Base-by-base conservation (phyloP, 1,140 invertebrate species). In the Macrostomum lignano region DNA sequence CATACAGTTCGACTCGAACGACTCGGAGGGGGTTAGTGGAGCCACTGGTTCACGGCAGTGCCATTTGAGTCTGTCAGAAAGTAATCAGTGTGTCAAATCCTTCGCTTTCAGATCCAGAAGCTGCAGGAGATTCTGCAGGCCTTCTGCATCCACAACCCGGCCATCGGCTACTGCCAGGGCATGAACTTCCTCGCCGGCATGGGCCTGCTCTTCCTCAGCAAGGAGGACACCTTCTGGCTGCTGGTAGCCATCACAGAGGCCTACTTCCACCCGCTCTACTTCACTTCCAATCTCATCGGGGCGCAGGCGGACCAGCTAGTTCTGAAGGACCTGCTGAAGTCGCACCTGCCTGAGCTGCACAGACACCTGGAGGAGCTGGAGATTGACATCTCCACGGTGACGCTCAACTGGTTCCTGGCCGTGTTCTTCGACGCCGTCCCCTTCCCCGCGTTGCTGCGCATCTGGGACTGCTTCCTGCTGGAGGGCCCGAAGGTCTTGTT, bases 111-210 rank as follows among this genome's bases (percentile, higher is more conserved):
- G 59, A 48, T 61, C 26, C 53, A 51, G 42, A 56, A 58, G 41
- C 34, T 60, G 31, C 52, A 54, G 42, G 51, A 62, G 42, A 58
- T 64, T 3, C 40, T 64, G n/a, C 45, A 57, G 26, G 60, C 60
- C 9, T 64, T 56, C 45, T 63, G 60, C 44, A 46, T 64, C 14
- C 60, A 63, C 41, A 62, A 57, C 33, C 50, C 53, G 10, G 41
- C 36, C 2, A 42, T 62, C 24, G 63, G 63, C 7, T 64, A 64
- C 40, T 65, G 62, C 38, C 62, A 64, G 44, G 62, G 62, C 20
- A 63, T 64, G 62, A 64, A 64, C 42, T 64, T 64, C 43, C 49
- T 64, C 22, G 60, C 55, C 3, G 63, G 50, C n/a, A 60, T 63
- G 38, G 46, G 50, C 6, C 50, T 64, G 0, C 42, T 65, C 7